phyloP scores from a whole-genome alignment of 2,797 vertebrate species.

The Mastacembelus armatus region DNA sequence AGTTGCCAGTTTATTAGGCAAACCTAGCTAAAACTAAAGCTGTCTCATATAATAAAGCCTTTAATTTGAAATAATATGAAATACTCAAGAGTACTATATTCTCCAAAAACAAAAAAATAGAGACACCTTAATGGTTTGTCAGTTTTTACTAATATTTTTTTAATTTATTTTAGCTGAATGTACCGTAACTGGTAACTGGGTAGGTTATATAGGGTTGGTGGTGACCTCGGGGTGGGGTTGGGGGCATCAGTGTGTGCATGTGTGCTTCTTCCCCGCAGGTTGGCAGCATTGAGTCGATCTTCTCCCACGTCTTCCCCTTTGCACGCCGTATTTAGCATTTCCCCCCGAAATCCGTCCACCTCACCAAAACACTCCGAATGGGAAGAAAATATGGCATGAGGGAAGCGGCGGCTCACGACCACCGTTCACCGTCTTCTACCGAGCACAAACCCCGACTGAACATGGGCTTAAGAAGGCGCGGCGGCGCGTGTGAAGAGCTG shows the following conservation, averaged over 20 bases:
- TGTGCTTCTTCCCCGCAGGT: conserved; percentile 65
- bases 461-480: conserved; percentile 78
- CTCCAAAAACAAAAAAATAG: no score
- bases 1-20: neutral
- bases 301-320: conserved; percentile 40
- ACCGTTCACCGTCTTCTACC: conserved; percentile 63
- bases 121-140: no score
- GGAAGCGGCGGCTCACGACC: conserved; percentile 70
- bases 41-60: no score
- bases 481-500: conserved; percentile 59
- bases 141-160: no score
- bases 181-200: no score
- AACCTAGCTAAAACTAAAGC: no score
- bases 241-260: conserved; percentile 26
- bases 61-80: no score
- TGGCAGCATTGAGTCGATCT: conserved; percentile 75
- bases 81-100: no score
- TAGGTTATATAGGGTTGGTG: neutral
- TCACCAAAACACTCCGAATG: conserved; percentile 78
- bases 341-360: conserved; percentile 65
- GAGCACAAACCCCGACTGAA: conserved; percentile 66
- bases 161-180: neutral
- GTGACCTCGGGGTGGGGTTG: neutral
- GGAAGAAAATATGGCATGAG: conserved; percentile 80
- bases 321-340: conserved; percentile 61